These are phyloP conservation scores for Spilogale gracilis DNA, from an alignment of 2,113 vertebrate genomes.

Conservation along the genomic window DNA sequence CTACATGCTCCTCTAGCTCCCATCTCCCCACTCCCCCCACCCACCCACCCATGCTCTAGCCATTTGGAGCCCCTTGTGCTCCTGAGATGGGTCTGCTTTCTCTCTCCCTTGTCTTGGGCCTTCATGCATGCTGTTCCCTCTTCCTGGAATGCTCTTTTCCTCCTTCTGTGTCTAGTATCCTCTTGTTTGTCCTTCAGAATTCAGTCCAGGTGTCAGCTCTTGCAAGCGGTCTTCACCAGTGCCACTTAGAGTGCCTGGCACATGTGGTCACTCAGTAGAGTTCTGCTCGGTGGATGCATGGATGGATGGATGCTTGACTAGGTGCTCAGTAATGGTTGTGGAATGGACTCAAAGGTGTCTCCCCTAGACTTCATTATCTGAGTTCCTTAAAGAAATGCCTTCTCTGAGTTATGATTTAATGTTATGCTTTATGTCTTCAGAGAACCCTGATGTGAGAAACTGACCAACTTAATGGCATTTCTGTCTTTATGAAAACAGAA, in stretches of 20 bases:
- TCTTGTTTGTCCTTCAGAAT: constrained; percentile 55
- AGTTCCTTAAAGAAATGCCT: constrained; percentile 67
- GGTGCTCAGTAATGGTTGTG: constrained; percentile 48
- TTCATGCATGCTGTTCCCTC: background rate
- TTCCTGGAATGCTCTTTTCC: background rate
- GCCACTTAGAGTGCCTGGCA: background rate
- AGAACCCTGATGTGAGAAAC: constrained; percentile 75
- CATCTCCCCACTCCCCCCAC: background rate
- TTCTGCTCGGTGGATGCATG: background rate
- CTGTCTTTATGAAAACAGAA: constrained; percentile 80
- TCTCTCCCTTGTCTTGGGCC: background rate
- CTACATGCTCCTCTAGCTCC: background rate
- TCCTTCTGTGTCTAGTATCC: background rate
- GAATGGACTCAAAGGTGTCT: constrained; percentile 56
- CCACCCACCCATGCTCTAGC: background rate
- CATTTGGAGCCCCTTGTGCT: background rate
- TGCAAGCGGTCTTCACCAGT: background rate
- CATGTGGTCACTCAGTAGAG: background rate
- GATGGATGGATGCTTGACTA: background rate
- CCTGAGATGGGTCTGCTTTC: background rate
- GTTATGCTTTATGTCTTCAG: constrained; percentile 62
- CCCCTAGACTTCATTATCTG: constrained; percentile 59
- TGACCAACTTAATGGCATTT: constrained; percentile 71
- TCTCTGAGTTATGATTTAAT: constrained; percentile 71
- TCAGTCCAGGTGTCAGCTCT: background rate